Conservation (phyloP, 2,797 vertebrate species). For the Helostoma temminkii region DNA sequence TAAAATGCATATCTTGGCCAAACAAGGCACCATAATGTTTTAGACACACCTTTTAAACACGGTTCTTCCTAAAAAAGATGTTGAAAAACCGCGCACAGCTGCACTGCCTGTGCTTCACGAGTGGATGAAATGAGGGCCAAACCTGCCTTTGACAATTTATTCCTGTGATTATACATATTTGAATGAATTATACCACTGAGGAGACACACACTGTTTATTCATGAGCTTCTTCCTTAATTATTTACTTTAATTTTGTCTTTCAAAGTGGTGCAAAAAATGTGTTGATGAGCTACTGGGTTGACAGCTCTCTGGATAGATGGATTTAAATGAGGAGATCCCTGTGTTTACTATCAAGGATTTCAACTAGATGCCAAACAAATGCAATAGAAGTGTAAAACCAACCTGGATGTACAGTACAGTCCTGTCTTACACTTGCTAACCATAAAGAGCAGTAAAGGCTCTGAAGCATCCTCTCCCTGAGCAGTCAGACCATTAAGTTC, state of each 20-base stretch:
- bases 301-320: neutral
- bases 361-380: neutral
- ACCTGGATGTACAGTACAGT: no score
- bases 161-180: slow-evolving; percentile 13
- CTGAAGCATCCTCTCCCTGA: neutral
- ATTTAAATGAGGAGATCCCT: neutral
- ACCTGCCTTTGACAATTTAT: slow-evolving; percentile 4
- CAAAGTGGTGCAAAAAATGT: slow-evolving; percentile 10
- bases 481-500: slow-evolving; percentile 25
- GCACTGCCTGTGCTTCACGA: slow-evolving; percentile 1
- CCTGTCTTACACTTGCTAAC: neutral
- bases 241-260: slow-evolving; percentile 38
- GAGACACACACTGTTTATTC: slow-evolving; percentile 3
- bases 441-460: slow-evolving; percentile 10
- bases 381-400: neutral
- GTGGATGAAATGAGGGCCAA: slow-evolving; percentile 5
- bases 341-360: neutral
- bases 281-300: slow-evolving; percentile 30
- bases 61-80: neutral
- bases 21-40: slow-evolving; percentile 30
- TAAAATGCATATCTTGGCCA: neutral
- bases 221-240: slow-evolving; percentile 36
- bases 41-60: slow-evolving; percentile 3
- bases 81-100: neutral
- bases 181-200: slow-evolving; percentile 12